phyloP scores from a whole-genome alignment of 92 coral and sea anemone genomes.

The Phenganax marumi region DNA sequence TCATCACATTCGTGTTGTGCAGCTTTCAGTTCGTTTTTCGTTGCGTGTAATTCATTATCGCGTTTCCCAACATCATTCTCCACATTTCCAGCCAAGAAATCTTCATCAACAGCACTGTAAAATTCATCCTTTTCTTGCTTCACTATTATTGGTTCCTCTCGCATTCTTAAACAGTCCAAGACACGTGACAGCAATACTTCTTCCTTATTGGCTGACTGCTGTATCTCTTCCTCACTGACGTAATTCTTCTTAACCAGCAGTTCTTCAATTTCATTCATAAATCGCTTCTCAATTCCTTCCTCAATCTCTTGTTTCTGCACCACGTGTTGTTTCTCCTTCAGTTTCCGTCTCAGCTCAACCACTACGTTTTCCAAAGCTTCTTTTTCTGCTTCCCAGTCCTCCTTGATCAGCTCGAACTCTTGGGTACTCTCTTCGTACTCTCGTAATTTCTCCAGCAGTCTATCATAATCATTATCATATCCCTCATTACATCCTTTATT shows the following conservation, averaged over 20 bases:
- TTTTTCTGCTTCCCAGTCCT: slow-evolving; percentile 84
- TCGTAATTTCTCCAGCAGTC: slow-evolving; percentile 63
- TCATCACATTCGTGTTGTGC: neutral
- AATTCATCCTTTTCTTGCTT: neutral
- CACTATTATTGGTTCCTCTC: neutral
- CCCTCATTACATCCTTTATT: slow-evolving; percentile 41
- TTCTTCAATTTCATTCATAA: slow-evolving; percentile 24
- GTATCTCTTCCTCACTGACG: slow-evolving; percentile 20
- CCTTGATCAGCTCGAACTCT: slow-evolving; percentile 69
- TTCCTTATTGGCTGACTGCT: neutral
- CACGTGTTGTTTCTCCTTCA: slow-evolving; percentile 55
- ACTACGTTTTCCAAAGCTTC: slow-evolving; percentile 79
- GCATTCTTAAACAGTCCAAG: slow-evolving; percentile 19
- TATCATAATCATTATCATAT: neutral
- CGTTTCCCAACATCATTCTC: neutral
- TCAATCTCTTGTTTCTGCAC: neutral
- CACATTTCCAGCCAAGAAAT: neutral
- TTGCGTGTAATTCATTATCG: neutral
- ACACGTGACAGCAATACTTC: slow-evolving; percentile 2
- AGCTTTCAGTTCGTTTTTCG: neutral
- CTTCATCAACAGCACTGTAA: neutral
- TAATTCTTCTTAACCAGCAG: slow-evolving; percentile 16
- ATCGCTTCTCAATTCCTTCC: neutral
- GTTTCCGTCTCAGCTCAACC: slow-evolving; percentile 64
- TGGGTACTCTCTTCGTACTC: slow-evolving; percentile 69